Evolutionary conservation across 2,888 invertebrate genomes (phyloP).

Genomic region (Hyposoter didymator): DNA sequence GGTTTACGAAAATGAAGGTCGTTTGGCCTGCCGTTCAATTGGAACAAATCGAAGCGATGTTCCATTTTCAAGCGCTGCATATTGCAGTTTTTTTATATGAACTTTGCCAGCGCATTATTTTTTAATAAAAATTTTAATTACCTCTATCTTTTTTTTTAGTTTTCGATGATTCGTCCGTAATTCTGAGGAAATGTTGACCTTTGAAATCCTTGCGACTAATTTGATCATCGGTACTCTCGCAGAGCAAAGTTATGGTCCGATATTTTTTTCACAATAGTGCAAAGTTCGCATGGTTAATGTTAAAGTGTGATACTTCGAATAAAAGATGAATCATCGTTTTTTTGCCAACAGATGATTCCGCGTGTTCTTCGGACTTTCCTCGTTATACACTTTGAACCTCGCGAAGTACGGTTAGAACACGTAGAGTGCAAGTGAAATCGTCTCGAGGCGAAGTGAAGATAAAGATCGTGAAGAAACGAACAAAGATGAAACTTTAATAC

Average conservation of each 20-base stretch:
- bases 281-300: neutral
- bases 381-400: constrained; percentile 53
- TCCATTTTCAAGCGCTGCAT: neutral
- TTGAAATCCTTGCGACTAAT: neutral
- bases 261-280: neutral
- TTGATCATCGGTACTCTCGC: neutral
- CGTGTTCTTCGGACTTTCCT: constrained; percentile 17
- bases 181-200: neutral
- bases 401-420: constrained; percentile 15
- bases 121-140: neutral
- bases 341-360: neutral
- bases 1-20: neutral
- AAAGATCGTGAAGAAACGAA: constrained; percentile 38
- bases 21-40: neutral
- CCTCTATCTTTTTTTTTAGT: neutral
- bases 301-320: neutral
- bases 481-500: constrained; percentile 18
- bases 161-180: neutral
- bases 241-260: neutral
- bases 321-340: constrained; percentile 2
- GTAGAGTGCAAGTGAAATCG: constrained; percentile 18
- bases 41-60: neutral
- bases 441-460: neutral
- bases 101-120: neutral
- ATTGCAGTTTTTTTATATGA: neutral